Evolutionary conservation across 1,140 invertebrate genomes (phyloP), one percentile per base, ranked within the genome.

Genomic region (Bombyx mandarina): DNA sequence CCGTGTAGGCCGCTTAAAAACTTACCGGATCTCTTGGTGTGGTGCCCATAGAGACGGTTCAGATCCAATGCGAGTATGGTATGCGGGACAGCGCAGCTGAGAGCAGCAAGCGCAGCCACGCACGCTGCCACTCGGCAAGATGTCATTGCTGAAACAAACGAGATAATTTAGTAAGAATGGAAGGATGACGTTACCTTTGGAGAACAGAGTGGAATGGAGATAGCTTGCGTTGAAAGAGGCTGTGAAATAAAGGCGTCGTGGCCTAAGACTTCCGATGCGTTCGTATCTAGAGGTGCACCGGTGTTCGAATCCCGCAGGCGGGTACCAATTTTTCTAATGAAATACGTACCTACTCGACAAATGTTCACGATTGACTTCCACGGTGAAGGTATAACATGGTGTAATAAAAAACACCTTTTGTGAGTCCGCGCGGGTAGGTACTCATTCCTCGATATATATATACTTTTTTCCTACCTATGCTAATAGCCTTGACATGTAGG

Each of bases 21-120:
- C 70, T 91, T 69, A 93, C 92, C 92, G 69, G 90, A 90, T 63
- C 92, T 87, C 72, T 93, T 93, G 43, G 90, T 86, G 69, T 88
- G 90, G 71, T 93, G 91, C 43, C 91, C 91, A 69, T 93, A 93
- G 57, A 93, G 90, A 57, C 90, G 88, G 73, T 90, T 91, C 46
- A 93, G 88, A 80, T 93, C 92, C 54, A 93, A 90, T 42, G 92
- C 91, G 75, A 90, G 86, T 53, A 90, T 89, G 10, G 89, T 73
- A 60, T 87, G 82, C 8, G 90, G 89, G 69, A 91, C 87, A 22
- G 89, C 88, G 61, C 89, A 82, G 78, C 88, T 89, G 59, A 89
- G 72, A 18, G 83, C 86, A 46, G 85, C 81, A 60, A 90, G 78
- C 67, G 86, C 84, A 59, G 85, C 77, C 63, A 86, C 82, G 63